Conservation (phyloP, 1,140 invertebrate species). For the Galleria mellonella region DNA sequence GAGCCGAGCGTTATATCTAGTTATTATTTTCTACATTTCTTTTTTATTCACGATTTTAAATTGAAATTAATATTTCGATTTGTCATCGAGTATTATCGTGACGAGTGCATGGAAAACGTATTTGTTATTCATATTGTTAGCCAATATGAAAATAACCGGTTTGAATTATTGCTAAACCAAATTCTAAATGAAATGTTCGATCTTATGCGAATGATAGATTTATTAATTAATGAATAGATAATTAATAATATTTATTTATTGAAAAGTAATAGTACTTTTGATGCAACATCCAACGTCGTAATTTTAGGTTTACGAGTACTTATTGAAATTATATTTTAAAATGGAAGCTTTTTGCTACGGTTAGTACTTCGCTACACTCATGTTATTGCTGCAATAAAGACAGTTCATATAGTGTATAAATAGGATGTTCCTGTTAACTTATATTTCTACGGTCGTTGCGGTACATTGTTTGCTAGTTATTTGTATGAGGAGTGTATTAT, state of each 20-base stretch:
- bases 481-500: conserved; percentile 20
- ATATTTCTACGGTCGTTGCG: not conserved
- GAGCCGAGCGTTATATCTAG: conserved; percentile 23
- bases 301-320: conserved; percentile 40
- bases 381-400: conserved; percentile 20
- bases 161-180: conserved; percentile 34
- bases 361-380: conserved; percentile 5
- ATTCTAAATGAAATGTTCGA: conserved; percentile 54
- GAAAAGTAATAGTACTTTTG: conserved; percentile 43
- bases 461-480: conserved; percentile 7
- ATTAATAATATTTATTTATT: conserved; percentile 36
- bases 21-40: conserved; percentile 25
- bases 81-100: not conserved
- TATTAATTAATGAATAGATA: conserved; percentile 34
- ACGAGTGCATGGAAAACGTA: conserved; percentile 6
- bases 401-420: conserved; percentile 13
- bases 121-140: conserved; percentile 37
- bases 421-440: conserved; percentile 8
- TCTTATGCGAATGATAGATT: conserved; percentile 43
- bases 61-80: conserved; percentile 9
- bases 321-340: conserved; percentile 25
- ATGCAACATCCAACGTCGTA: conserved; percentile 23
- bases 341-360: conserved; percentile 6
- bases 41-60: conserved; percentile 20
- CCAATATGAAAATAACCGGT: conserved; percentile 37